Evolutionary conservation across 2,888 invertebrate species (phyloP), one percentile per base, ranked within the genome.

Genomic region (Mycalesis mineus): DNA sequence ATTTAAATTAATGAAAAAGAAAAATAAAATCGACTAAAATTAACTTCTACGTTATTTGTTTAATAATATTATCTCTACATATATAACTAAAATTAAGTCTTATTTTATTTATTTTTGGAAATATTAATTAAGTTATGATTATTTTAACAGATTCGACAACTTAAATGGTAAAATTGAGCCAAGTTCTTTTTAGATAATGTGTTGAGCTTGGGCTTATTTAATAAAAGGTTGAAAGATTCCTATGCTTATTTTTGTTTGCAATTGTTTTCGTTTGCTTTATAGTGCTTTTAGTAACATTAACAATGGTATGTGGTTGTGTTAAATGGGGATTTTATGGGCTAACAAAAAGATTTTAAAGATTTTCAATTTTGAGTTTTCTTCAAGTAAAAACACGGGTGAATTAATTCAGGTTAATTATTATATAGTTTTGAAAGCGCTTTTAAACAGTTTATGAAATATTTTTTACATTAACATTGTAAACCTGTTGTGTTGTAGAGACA

Each of bases 401-500:
- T n/a, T n/a, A n/a, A n/a, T n/a, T n/a, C n/a, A n/a, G n/a, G n/a
- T n/a, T n/a, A n/a, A n/a, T n/a, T n/a, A 45, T 9, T 2, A 14
- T 14, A 45, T 8, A 14, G 1, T 4, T 31, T 29, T 45, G 8
- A 14, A 31, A 14, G 4, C 6, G 31, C 15, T 15, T 15, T 47
- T 28, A 28, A 13, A 28, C 0, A 5, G 36, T 11, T 11, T 36
- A 31, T 33, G 9, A 47, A 33, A 14, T 15, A 9, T 13, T 13
- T 15, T 28, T n/a, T n/a, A n/a, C n/a, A n/a, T n/a, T n/a, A n/a
- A n/a, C n/a, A 48, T 37, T 7, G 6, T 37, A 37, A 49, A 37
- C n/a, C n/a, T 8, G 37, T 49, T 49, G 31, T 22, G 36, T 84
- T 83, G 65, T 78, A 88, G 88, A 51, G 88, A 88, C 72, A 84